phyloP scores from a whole-genome alignment of 2,888 invertebrate genomes.

The Amphipyra tragopoginis region DNA sequence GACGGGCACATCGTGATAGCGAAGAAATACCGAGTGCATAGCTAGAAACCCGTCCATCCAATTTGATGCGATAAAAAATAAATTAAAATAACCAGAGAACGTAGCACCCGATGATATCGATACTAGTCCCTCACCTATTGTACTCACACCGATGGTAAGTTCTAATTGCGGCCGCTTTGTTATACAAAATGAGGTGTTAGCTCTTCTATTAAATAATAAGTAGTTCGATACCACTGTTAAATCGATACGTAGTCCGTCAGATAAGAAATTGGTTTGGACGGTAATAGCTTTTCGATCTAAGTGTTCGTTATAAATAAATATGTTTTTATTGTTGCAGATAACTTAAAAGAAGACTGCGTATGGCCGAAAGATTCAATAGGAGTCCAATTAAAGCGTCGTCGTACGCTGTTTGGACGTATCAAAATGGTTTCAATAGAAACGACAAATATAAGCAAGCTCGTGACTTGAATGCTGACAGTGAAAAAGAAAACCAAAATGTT shows the following conservation, averaged over 20 bases:
- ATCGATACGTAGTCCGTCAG: slow-evolving; percentile 71
- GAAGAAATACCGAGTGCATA: slow-evolving; percentile 76
- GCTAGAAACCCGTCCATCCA: slow-evolving; percentile 83
- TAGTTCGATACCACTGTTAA: slow-evolving; percentile 76
- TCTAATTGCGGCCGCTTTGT: slow-evolving; percentile 88
- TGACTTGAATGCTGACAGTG: slow-evolving; percentile 58
- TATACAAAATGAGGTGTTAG: slow-evolving; percentile 89
- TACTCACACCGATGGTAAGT: slow-evolving; percentile 80
- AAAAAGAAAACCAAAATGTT: slow-evolving; percentile 64
- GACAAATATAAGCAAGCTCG: slow-evolving; percentile 48
- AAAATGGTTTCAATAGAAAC: slow-evolving; percentile 73
- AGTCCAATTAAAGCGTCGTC: slow-evolving; percentile 85
- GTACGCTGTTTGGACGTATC: slow-evolving; percentile 83
- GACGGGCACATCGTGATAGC: slow-evolving; percentile 80
- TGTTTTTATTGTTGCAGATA: slow-evolving; percentile 83
- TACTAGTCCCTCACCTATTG: slow-evolving; percentile 81
- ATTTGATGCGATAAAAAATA: slow-evolving; percentile 88
- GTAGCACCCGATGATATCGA: slow-evolving; percentile 84
- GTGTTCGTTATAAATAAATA: slow-evolving; percentile 53
- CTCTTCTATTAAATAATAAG: slow-evolving; percentile 88
- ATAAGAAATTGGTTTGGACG: slow-evolving; percentile 70
- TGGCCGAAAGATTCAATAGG: slow-evolving; percentile 82
- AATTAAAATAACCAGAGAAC: slow-evolving; percentile 85
- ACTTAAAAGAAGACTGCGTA: slow-evolving; percentile 82
- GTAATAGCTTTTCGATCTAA: slow-evolving; percentile 55